Base-by-base conservation (phyloP, 2,888 invertebrate genomes). In the Penaeus monodon region DNA sequence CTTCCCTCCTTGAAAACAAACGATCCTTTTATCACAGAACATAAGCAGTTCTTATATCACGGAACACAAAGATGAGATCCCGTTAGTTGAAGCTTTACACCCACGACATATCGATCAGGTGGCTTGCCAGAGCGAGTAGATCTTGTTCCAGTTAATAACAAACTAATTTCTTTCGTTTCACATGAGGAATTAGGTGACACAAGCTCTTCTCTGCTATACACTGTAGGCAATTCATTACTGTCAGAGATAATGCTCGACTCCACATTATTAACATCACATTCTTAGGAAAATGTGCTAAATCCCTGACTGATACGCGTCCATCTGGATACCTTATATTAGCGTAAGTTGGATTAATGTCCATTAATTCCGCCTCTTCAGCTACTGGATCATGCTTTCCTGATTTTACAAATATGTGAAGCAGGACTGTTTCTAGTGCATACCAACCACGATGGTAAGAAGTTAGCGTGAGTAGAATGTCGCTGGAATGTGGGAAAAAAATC, bases 321-420 rank as follows among this genome's bases (percentile, higher is more conserved):
- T 81, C 81, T n/a, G 3, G 81, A 81, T 81, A 44, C n/a, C 44
- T 66, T 14, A 81, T 68, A 29, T 44, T 7, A 10, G 81, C 81
- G 38, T 44, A 81, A 44, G 81, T 68, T 68, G 44, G 81, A 44
- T 68, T 38, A 24, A 29, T 38, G 38, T 81, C 66, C 1, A 66
- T 8, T 12, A 81, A 68, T 44, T 81, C 81, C 14, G 49, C 68
- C 68, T 44, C 8, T n/a, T 68, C 81, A 22, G 49, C 70, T 2
- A 68, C 68, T 7, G 81, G 68, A 38, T 68, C 81, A 81, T 81
- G 33, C 24, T 81, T 81, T 65, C 66, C 66, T 24, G 14, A 10
- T 81, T 27, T 2, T 20, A 68, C 49, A 49, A 81, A 81, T 24
- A 66, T 80, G 29, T n/a, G 65, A 33, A 81, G 49, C n/a, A 81